Conservation (phyloP, 1,140 invertebrate species). For the Caenorhabditis latens region DNA sequence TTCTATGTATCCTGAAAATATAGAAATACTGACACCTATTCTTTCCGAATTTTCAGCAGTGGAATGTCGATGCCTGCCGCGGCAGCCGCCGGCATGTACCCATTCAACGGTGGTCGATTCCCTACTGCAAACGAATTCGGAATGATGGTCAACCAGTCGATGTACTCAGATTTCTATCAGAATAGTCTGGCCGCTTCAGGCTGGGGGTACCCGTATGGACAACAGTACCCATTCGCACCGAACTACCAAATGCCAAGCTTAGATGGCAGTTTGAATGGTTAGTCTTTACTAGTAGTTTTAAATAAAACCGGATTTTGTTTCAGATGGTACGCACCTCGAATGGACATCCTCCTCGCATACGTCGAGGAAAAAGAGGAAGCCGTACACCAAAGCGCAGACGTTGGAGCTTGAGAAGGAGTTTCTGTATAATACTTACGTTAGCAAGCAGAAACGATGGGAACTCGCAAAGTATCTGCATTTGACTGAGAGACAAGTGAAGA, state of each 20-base stretch:
- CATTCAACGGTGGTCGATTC: conserved; percentile 28
- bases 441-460: conserved; percentile 96
- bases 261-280: conserved; percentile 42
- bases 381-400: conserved; percentile 82
- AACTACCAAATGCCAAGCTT: conserved; percentile 21
- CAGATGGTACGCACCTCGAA: conserved; percentile 9
- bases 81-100: conserved; percentile 35
- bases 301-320: background rate
- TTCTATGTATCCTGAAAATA: too few relatives aligned
- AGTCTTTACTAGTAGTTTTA: background rate
- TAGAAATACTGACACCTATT: too few relatives aligned
- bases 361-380: conserved; percentile 33
- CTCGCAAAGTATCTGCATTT: conserved; percentile 91
- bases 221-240: conserved; percentile 22
- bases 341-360: conserved; percentile 29
- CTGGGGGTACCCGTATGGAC: conserved; percentile 12
- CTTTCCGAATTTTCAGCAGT: background rate
- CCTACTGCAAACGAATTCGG: background rate
- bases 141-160: conserved; percentile 24
- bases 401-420: conserved; percentile 97
- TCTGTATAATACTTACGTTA: conserved; percentile 94
- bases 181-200: conserved; percentile 20
- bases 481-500: conserved; percentile 90
- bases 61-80: conserved; percentile 26
- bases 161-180: conserved; percentile 22